Evolutionary conservation across 2,113 vertebrate genomes (phyloP), one percentile per base, ranked within the genome.

Genomic region (Girardinichthys multiradiatus): DNA sequence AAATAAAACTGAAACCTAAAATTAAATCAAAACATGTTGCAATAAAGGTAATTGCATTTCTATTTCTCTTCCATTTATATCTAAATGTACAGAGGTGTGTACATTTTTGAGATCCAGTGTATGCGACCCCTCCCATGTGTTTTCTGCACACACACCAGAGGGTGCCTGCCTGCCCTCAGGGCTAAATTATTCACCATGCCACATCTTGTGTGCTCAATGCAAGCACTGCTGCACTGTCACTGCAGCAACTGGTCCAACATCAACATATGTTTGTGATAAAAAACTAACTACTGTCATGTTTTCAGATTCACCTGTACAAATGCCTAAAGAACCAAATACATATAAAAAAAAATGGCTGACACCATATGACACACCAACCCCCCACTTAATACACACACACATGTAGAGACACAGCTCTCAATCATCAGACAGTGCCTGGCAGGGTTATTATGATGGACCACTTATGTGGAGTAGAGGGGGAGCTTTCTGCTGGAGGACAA

Each of bases 121-220:
- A 28, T 19, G 30, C 21, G 59, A 57, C 57, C 57, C n/a, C 26
- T 57, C 11, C n/a, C n/a, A 27, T 27, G 57, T 57, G 57, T 27
- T 57, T 29, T 60, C 28, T 30, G 14, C 42, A 27, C 37, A 42
- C 39, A 68, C 64, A 63, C 0, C 9, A 28, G 17, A 3, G 29
- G 24, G 28, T 2, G 73, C 59, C 51, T 70, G 63, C 73, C 69
- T 72, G 77, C 57, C 74, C 83, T 51, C 33, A 37, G 76, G 86
- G 82, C 75, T 64, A 70, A 72, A 83, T 82, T 86, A 84, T 86
- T 84, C 76, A 83, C 86, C 89, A 87, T 75, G 48, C 74, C 66
- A 79, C 75, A 71, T 86, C 72, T 85, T 39, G 17, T 54, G 48
- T 35, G 69, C 76, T 73, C 61, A 29, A 68, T 77, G 76, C 69